Conservation (phyloP, 2,888 invertebrate species). For the Syritta pipiens region DNA sequence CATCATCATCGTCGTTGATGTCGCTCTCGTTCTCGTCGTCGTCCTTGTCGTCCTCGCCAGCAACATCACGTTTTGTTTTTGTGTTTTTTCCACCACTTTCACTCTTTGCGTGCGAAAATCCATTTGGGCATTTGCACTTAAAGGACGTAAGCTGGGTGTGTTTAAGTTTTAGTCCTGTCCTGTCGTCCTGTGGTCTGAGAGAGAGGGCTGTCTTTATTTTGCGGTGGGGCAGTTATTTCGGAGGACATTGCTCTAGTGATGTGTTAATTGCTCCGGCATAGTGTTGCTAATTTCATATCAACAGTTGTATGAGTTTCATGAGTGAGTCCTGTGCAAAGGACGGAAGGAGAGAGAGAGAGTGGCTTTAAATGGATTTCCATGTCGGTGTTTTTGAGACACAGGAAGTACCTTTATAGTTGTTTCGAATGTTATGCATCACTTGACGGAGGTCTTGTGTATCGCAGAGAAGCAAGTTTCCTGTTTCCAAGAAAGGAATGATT, state of each 20-base stretch:
- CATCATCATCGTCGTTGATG: neutral
- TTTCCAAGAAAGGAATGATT: too few relatives aligned
- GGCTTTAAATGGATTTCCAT: too few relatives aligned
- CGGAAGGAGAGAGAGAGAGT: too few relatives aligned
- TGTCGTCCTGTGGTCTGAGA: conserved; percentile 11
- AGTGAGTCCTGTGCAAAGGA: too few relatives aligned
- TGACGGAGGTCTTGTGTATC: too few relatives aligned
- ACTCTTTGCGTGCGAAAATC: conserved; percentile 28
- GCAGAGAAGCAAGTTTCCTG: too few relatives aligned
- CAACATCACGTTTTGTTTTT: conserved; percentile 1
- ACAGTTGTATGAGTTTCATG: conserved; percentile 28
- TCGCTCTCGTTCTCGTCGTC: neutral
- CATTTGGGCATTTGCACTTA: conserved; percentile 30
- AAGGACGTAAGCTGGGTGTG: conserved; percentile 1
- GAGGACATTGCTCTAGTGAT: conserved; percentile 18
- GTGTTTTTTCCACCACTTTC: neutral
- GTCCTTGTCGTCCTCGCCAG: neutral
- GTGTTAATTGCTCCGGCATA: conserved; percentile 33
- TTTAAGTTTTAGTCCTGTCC: conserved; percentile 10
- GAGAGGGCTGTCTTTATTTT: conserved; percentile 10
- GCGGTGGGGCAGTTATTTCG: conserved; percentile 24
- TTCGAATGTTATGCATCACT: too few relatives aligned
- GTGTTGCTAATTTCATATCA: conserved; percentile 32
- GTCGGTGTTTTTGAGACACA: too few relatives aligned
- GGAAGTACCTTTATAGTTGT: too few relatives aligned